Evolutionary conservation across 1,140 invertebrate species (phyloP), one percentile per base, ranked within the genome.

Genomic region (Antheraea mylitta): DNA sequence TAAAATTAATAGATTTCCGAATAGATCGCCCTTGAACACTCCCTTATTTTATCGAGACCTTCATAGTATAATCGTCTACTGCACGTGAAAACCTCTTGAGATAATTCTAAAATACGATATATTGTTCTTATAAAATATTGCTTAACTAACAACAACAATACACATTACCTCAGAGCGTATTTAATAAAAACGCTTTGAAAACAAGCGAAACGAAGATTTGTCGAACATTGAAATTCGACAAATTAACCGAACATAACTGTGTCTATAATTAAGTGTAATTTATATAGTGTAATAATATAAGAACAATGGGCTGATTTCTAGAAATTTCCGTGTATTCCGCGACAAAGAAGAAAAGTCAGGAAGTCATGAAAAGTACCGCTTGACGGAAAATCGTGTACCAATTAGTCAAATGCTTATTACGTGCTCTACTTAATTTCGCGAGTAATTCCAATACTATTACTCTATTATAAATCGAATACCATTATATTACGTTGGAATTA

Each of bases 21-120:
- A 37, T n/a, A 30, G 9, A 18, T 22, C 18, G 62, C 61, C 64
- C 66, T 71, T 76, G 71, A 76, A 71, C 74, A 64, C 67, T 73
- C 73, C 69, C 48, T 65, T 63, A 37, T 63, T 30, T 60, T 61
- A 53, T 53, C 45, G 45, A 53, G 45, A 53, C 45, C 45, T 53
- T 53, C 45, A 16, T 53, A 9, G 45, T 53, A 6, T 53, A 16
- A 53, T 48, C 45, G 11, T 9, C 5, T 53, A 53, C 45, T 53
- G 45, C 45, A 53, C 45, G 45, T 53, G 22, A n/a, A 53, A 53
- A 53, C 45, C 45, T 53, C 45, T 53, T 53, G 45, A 53, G 45
- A 53, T 53, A 53, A 53, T 16, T 53, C 16, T 53, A 53, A 9
- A 53, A 53, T 16, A 53, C 45, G 16, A 6, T 53, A 16, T 16